Base-by-base conservation (phyloP, 2,113 vertebrate species). In the Cyprinodon brontotheroides region DNA sequence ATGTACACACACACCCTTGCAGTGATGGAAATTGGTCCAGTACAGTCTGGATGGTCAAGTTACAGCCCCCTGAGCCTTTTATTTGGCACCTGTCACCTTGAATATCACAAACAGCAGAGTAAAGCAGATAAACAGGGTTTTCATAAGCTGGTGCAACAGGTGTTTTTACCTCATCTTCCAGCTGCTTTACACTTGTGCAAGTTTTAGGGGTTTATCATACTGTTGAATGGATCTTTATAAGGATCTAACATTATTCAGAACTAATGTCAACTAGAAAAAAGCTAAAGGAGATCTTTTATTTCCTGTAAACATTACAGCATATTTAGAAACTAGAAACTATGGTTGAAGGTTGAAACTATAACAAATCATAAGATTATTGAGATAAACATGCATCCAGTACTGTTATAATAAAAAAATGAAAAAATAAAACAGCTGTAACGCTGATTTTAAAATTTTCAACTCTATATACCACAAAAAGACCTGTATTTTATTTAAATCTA, bases 81-180 rank as follows among this genome's bases (percentile, higher is more conserved):
- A 93, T 90, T 82, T 93, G 92, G 85, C 96, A 97, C 77, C 81
- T 78, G 72, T 93, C 93, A 89, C 90, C 96, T 96, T 89, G 70
- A 91, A 86, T 72, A 69, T 76, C 78, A 89, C 53, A 88, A 78
- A 88, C 61, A 89, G 77, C 76, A 62, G 39, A 65, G 66, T 40
- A 74, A 80, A 63, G 81, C 4, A 86, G 70, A 86, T 75, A 82
- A 89, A 84, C 78, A 73, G 78, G 80, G 78, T 89, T 91, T 77
- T 78, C 64, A 70, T 75, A 14, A 75, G 63, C 1, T 3, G 66
- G 10, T 8, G 22, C 67, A 81, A 63, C 72, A 83, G 78, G 76
- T 88, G 87, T 41, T 76, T 76, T 63, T 38, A 40, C 64, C 41
- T 22, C 37, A 67, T 53, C 60, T 66, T 64, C 59, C 74, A 62